Conservation (phyloP, 2,888 invertebrate species). For the Parthenolecanium corni region DNA sequence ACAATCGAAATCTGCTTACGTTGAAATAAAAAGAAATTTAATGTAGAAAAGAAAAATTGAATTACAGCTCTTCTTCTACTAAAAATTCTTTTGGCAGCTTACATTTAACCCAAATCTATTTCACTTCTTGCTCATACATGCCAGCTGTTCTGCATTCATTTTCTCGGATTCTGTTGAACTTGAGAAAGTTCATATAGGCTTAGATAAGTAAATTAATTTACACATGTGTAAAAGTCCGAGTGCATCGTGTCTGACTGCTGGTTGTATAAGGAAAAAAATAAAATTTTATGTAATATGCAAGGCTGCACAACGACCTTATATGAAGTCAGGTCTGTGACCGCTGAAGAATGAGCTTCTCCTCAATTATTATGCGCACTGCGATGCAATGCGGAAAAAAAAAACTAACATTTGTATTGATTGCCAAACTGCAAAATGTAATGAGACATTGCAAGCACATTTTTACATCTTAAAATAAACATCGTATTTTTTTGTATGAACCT, state of each 20-base stretch:
- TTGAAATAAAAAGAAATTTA: too few species aligned
- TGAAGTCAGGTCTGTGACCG: conserved; percentile 21
- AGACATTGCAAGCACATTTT: too few species aligned
- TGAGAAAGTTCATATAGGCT: background rate
- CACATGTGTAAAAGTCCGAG: too few species aligned
- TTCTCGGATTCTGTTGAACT: background rate
- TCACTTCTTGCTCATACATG: too few species aligned
- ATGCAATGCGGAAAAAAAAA: background rate
- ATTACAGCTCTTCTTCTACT: too few species aligned
- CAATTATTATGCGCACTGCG: conserved; percentile 1
- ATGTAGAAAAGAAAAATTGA: too few species aligned
- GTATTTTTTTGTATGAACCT: too few species aligned
- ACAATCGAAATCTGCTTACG: too few species aligned
- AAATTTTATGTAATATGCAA: background rate
- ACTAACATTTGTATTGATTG: background rate
- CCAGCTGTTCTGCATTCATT: background rate
- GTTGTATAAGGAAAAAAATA: background rate
- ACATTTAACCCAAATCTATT: too few species aligned
- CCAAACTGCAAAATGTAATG: background rate
- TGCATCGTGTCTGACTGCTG: too few species aligned
- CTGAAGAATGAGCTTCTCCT: conserved; percentile 1
- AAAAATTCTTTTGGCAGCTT: too few species aligned
- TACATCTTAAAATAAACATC: too few species aligned
- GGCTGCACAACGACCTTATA: conserved; percentile 14
- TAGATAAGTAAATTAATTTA: background rate